A percentile compares a stretch with the other conserved stretches of the same genome.
Evolutionary conservation across 2,797 vertebrate genomes (phyloP).

Genomic region (Masticophis lateralis): DNA sequence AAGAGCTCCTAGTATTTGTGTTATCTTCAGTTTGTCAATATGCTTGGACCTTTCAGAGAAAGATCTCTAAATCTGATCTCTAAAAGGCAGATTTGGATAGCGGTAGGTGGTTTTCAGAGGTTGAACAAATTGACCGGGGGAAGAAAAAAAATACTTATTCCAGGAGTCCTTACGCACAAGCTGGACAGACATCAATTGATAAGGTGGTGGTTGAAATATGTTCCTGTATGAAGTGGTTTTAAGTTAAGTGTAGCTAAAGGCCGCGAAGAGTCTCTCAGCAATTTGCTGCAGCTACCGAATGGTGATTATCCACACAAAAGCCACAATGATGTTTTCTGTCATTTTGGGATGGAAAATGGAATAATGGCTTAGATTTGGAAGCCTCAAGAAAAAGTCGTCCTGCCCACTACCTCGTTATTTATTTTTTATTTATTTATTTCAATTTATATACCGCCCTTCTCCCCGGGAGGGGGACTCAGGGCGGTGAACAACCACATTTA

Average conservation of each 20-base stretch:
- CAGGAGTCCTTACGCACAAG: background rate
- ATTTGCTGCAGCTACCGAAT: background rate
- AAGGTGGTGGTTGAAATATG: background rate
- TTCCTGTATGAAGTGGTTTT: background rate
- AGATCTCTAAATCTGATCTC: background rate
- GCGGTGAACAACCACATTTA: too few relatives aligned
- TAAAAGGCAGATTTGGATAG: background rate
- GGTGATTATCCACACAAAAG: background rate
- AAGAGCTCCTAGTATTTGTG: background rate
- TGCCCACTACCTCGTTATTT: too few relatives aligned
- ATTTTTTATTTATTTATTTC: too few relatives aligned
- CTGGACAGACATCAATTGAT: background rate
- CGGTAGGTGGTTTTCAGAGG: background rate
- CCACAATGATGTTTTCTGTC: background rate
- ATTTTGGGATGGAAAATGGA: background rate
- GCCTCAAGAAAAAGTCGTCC: background rate
- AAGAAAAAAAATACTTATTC: background rate
- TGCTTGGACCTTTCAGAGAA: background rate
- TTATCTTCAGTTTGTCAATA: background rate
- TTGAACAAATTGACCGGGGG: background rate
- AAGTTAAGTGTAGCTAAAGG: background rate
- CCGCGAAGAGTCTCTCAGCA: background rate
- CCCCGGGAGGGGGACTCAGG: too few relatives aligned
- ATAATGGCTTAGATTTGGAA: background rate
- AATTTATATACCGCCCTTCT: too few relatives aligned